Conservation (phyloP, 2,113 vertebrate genomes). For the Colaptes auratus region DNA sequence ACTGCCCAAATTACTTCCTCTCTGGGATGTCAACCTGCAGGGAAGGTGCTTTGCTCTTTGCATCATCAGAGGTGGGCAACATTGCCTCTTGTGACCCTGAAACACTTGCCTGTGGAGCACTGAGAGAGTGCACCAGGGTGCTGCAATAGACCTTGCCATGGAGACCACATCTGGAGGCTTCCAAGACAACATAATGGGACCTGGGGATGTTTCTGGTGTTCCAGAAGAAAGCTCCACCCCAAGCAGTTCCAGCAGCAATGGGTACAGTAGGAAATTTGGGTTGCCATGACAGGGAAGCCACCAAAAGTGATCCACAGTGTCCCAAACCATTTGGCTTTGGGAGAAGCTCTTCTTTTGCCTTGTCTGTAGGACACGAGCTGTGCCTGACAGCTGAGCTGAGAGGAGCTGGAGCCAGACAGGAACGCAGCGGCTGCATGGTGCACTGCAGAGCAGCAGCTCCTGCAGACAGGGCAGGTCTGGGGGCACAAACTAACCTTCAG, state of each 20-base stretch:
- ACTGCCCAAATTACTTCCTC: background rate
- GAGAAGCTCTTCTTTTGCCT: background rate
- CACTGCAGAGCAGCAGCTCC: background rate
- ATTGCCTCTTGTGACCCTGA: background rate
- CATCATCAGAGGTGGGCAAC: background rate
- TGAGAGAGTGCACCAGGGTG: background rate
- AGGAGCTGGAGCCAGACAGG: background rate
- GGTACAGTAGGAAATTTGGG: background rate
- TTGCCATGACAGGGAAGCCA: background rate
- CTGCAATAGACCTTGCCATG: background rate
- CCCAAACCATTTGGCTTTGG: background rate
- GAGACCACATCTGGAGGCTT: background rate
- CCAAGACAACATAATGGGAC: background rate
- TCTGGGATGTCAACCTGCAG: accelerated
- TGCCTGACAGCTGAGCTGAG: background rate
- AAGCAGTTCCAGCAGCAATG: background rate
- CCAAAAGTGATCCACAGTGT: background rate
- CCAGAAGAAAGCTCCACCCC: background rate
- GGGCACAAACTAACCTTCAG: accelerated
- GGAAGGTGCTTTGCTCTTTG: background rate
- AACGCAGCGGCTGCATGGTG: accelerated
- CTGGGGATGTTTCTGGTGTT: background rate
- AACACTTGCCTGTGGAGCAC: accelerated
- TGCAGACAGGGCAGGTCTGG: background rate
- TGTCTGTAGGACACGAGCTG: background rate